phyloP scores from a whole-genome alignment of 2,113 vertebrate genomes.

The Guaruba guarouba region DNA sequence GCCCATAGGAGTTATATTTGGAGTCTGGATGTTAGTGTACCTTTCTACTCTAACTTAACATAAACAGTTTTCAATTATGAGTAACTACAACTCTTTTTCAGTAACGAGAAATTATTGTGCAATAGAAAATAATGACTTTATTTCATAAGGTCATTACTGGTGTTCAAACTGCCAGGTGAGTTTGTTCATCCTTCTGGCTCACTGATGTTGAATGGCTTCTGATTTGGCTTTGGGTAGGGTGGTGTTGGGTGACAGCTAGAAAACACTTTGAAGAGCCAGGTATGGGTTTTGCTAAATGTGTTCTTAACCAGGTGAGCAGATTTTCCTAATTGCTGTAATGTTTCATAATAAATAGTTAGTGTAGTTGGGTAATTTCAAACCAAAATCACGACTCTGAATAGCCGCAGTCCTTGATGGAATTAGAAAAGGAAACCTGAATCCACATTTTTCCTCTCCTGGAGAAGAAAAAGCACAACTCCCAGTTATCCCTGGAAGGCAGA shows the following conservation, averaged over 20 bases:
- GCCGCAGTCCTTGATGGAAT: not conserved
- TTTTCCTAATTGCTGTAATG: rapidly evolving
- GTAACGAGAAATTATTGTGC: not conserved
- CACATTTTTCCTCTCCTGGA: not conserved
- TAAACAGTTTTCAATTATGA: not conserved
- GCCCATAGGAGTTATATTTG: not conserved
- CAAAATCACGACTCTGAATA: not conserved
- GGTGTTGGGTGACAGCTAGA: rapidly evolving
- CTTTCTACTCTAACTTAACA: not conserved
- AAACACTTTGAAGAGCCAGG: not conserved
- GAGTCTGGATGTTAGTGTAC: not conserved
- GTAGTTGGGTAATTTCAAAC: not conserved
- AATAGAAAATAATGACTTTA: not conserved
- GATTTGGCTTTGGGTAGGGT: not conserved
- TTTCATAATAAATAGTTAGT: not conserved
- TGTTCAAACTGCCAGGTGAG: not conserved
- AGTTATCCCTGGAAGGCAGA: not conserved
- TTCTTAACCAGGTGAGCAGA: not conserved
- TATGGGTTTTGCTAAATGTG: not conserved
- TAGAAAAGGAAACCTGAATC: not conserved
- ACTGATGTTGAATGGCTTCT: not conserved
- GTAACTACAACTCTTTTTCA: not conserved
- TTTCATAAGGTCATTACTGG: not conserved
- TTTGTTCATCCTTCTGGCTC: not conserved
- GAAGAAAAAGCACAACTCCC: not conserved